phyloP scores from a whole-genome alignment of 1,140 invertebrate genomes.

The Lineus longissimus region DNA sequence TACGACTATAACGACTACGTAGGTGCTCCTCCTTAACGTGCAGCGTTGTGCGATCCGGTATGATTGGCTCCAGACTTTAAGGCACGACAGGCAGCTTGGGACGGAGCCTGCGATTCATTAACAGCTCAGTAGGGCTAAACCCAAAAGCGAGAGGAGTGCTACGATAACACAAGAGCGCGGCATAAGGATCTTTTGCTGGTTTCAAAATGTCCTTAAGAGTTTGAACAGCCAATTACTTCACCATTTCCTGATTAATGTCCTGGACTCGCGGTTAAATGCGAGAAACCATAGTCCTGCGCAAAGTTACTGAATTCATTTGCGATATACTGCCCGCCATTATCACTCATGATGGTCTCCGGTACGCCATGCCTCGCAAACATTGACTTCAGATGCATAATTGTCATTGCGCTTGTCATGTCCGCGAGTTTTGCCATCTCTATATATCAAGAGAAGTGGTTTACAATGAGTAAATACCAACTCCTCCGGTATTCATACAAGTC shows the following conservation, averaged over 20 bases:
- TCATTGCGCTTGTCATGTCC: not conserved
- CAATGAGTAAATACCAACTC: not conserved
- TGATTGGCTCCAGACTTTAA: not conserved
- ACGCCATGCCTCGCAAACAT: not conserved
- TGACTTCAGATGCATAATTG: not conserved
- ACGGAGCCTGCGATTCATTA: not conserved
- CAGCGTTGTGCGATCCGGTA: too few species aligned
- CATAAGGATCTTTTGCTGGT: not conserved
- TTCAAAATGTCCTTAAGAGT: not conserved
- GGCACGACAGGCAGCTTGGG: not conserved
- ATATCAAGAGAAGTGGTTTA: not conserved
- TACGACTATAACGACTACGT: too few species aligned
- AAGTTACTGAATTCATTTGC: not conserved
- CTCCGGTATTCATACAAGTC: not conserved
- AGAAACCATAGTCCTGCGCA: not conserved
- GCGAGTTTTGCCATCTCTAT: not conserved
- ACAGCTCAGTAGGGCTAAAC: not conserved
- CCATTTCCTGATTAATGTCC: not conserved
- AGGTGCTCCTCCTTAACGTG: too few species aligned
- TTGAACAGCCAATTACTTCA: not conserved
- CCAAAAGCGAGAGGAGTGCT: constrained; percentile 19
- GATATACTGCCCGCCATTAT: not conserved
- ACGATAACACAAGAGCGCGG: not conserved
- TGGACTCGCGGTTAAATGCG: not conserved
- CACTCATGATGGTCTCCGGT: not conserved